Percentiles rank a stretch among this genome's conserved stretches.
Evolutionary conservation across 1,140 invertebrate species (phyloP).

Genomic region (Eubasilissa regina): DNA sequence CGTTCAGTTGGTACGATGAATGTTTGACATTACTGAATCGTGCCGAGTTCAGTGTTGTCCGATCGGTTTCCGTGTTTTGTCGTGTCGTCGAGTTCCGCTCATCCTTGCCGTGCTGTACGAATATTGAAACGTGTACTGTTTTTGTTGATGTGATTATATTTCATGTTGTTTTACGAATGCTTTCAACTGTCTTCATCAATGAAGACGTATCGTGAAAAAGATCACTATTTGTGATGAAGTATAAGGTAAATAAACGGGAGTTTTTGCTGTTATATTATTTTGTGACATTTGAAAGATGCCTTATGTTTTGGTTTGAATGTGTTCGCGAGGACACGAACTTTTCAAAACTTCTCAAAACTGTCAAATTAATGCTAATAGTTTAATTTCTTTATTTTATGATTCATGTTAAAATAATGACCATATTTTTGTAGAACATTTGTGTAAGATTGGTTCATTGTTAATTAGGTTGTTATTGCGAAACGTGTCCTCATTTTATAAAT

Average conservation of each 20-base stretch:
- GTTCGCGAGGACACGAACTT: constrained; percentile 35
- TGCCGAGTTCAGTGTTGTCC: constrained; percentile 38
- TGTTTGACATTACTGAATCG: constrained; percentile 35
- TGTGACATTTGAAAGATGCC: constrained; percentile 42
- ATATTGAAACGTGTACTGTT: constrained; percentile 52
- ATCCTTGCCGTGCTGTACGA: constrained; percentile 43
- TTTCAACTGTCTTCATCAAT: constrained; percentile 42
- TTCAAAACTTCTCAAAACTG: constrained; percentile 30
- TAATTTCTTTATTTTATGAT: no score
- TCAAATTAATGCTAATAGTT: not conserved
- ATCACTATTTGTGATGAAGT: constrained; percentile 48
- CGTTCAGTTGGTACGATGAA: constrained; percentile 3
- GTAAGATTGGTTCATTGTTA: not conserved
- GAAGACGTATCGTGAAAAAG: constrained; percentile 40
- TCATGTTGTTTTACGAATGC: constrained; percentile 17
- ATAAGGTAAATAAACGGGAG: constrained; percentile 42
- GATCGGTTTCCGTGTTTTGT: constrained; percentile 36
- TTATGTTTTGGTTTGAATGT: constrained; percentile 47
- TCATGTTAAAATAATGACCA: no score
- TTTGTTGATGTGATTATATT: constrained; percentile 41
- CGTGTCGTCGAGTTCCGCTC: constrained; percentile 21
- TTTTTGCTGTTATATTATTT: constrained; percentile 18
- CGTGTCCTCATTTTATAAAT: constrained; percentile 3
- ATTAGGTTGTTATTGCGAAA: constrained; percentile 29
- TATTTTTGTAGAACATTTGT: not conserved